phyloP scores from a whole-genome alignment of 2,797 vertebrate species.

The Syngnathus rostellatus region DNA sequence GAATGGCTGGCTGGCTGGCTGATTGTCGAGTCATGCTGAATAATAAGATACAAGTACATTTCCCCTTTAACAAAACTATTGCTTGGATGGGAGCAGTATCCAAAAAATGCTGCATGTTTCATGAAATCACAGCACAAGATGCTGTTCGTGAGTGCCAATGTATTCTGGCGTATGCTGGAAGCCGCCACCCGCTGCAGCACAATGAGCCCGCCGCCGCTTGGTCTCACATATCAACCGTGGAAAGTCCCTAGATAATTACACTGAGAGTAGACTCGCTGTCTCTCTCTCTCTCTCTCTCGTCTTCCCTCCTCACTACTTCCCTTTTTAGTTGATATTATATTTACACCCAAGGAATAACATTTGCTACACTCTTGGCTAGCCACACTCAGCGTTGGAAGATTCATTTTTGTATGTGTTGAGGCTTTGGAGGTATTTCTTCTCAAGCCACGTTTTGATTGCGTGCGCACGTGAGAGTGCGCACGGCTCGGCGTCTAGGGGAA shows the following conservation, averaged over 20 bases:
- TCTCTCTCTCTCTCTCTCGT: conserved; percentile 13
- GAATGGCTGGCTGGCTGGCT: no score
- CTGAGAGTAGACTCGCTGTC: conserved; percentile 40
- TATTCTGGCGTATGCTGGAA: conserved; percentile 13
- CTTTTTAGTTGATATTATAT: background rate
- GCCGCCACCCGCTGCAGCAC: conserved; percentile 49
- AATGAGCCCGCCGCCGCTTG: conserved; percentile 41
- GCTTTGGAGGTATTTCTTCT: background rate
- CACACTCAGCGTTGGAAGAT: background rate
- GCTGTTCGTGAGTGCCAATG: no score
- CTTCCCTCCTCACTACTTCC: conserved; percentile 13
- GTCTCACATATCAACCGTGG: conserved; percentile 71
- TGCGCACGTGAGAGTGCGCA: background rate
- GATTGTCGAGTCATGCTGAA: background rate
- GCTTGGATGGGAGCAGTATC: no score
- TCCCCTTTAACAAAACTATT: no score
- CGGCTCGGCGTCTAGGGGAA: conserved; percentile 49
- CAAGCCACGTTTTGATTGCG: background rate
- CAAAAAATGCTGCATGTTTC: background rate
- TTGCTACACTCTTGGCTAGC: background rate
- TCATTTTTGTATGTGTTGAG: background rate
- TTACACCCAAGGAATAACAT: background rate
- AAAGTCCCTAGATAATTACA: conserved; percentile 72
- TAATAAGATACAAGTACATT: background rate
- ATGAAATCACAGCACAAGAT: background rate